phyloP scores from a whole-genome alignment of 2,797 vertebrate genomes.

The Gymnopithys bicolor region DNA sequence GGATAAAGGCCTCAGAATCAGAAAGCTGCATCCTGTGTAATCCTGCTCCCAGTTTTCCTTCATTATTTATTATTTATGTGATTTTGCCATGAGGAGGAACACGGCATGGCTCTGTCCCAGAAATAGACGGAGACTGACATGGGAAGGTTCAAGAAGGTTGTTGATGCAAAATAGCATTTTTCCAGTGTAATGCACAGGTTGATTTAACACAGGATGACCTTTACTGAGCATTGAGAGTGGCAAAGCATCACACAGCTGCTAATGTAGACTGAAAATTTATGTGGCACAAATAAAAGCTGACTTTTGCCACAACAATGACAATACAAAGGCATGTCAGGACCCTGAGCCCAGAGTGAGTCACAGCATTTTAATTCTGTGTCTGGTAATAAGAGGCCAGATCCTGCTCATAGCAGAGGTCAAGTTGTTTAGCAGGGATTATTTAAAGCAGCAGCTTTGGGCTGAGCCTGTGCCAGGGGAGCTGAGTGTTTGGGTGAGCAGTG shows the following conservation, averaged over 20 bases:
- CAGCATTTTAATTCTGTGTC: neutral
- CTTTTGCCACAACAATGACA: neutral
- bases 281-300: neutral
- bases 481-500: neutral
- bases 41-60: neutral
- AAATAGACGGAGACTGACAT: neutral
- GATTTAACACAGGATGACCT: neutral
- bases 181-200: neutral
- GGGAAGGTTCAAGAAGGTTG: neutral
- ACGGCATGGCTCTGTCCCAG: neutral
- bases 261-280: neutral
- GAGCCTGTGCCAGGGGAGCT: neutral
- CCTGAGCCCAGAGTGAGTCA: neutral
- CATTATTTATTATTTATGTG: neutral
- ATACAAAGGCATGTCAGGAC: neutral
- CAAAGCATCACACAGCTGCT: neutral
- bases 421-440: neutral
- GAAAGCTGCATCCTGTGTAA: neutral
- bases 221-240: neutral
- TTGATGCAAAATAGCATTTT: conserved; percentile 1
- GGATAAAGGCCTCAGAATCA: neutral
- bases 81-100: neutral
- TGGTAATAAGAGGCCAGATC: neutral
- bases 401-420: neutral
- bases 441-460: neutral